phyloP scores from a whole-genome alignment of 2,797 vertebrate species.

The Peromyscus eremicus region DNA sequence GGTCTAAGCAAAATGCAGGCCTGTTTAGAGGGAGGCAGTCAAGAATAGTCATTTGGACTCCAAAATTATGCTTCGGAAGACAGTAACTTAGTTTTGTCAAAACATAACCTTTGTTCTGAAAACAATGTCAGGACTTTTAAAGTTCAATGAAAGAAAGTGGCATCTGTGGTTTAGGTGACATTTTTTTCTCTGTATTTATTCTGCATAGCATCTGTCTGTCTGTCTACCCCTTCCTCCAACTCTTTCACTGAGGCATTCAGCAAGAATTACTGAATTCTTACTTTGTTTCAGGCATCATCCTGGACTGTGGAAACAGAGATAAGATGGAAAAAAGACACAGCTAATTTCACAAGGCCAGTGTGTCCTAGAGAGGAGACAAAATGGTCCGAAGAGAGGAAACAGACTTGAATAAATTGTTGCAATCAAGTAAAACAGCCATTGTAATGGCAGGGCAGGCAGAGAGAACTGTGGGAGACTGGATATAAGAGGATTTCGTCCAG shows the following conservation, averaged over 20 bases:
- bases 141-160: conserved; percentile 68
- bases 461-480: background rate
- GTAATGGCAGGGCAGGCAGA: background rate
- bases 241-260: background rate
- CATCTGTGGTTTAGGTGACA: conserved; percentile 61
- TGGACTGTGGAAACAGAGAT: background rate
- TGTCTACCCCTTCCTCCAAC: background rate
- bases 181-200: conserved; percentile 58
- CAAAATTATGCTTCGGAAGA: conserved; percentile 77
- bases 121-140: conserved; percentile 72
- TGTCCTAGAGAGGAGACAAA: background rate
- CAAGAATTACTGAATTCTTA: background rate
- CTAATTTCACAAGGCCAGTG: background rate
- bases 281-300: background rate
- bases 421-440: conserved; percentile 30
- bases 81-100: conserved; percentile 80
- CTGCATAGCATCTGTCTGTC: background rate
- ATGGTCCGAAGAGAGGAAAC: background rate
- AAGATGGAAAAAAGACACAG: background rate
- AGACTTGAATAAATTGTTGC: background rate
- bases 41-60: conserved; percentile 75
- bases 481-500: background rate
- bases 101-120: conserved; percentile 78
- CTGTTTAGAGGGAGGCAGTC: conserved; percentile 77
- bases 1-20: conserved; percentile 78